Percentiles rank a stretch among this genome's conserved stretches.
Conservation (phyloP, 1,140 invertebrate genomes). For the Gryon sp. region DNA sequence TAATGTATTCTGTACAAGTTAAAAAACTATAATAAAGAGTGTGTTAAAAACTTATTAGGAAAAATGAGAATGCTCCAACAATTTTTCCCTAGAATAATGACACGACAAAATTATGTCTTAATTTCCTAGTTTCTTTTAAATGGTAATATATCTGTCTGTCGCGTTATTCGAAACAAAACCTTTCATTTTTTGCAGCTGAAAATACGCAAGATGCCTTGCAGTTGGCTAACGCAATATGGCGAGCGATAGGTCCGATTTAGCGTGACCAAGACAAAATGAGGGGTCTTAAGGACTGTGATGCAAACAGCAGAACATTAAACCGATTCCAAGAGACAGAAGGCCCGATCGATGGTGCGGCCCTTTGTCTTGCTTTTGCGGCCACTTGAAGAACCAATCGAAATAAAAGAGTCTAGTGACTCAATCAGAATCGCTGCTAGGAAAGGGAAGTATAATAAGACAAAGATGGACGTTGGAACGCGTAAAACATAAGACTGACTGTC, state of each 20-base stretch:
- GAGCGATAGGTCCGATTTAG: slow-evolving; percentile 54
- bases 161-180: slow-evolving; percentile 32
- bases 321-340: slow-evolving; percentile 69
- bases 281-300: slow-evolving; percentile 46
- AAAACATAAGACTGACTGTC: slow-evolving; percentile 17
- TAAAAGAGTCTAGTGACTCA: slow-evolving; percentile 75
- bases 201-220: slow-evolving; percentile 47
- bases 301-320: slow-evolving; percentile 62
- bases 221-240: slow-evolving; percentile 56
- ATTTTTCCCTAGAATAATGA: slow-evolving; percentile 3
- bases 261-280: slow-evolving; percentile 59
- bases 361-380: slow-evolving; percentile 68
- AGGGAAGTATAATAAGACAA: slow-evolving; percentile 39
- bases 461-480: slow-evolving; percentile 2
- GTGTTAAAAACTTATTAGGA: too few relatives aligned
- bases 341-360: slow-evolving; percentile 69
- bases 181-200: slow-evolving; percentile 1
- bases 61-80: neutral
- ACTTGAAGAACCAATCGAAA: slow-evolving; percentile 68
- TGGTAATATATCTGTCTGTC: slow-evolving; percentile 25
- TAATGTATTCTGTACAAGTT: too few relatives aligned
- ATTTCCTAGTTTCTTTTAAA: slow-evolving; percentile 19
- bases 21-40: too few relatives aligned
- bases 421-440: slow-evolving; percentile 56
- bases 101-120: slow-evolving; percentile 43